These are phyloP conservation scores for Poicephalus gulielmi DNA, from an alignment of 2,113 vertebrate species.

Conservation along the genomic window DNA sequence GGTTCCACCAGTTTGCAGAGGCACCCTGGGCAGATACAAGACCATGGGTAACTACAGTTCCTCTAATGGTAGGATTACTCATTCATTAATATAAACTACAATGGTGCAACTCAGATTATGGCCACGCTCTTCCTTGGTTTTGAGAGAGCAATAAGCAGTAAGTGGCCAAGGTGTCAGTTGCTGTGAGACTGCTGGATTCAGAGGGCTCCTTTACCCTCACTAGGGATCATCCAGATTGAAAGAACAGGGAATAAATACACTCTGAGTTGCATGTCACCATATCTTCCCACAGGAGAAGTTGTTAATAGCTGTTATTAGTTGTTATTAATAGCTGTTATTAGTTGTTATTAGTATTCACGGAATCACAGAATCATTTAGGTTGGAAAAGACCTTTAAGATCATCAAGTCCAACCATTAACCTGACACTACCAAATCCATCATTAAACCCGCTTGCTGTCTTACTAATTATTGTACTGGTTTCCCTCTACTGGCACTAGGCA, in stretches of 20 bases:
- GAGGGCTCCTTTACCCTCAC: neutral
- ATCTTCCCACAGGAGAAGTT: neutral
- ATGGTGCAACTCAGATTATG: fast-evolving
- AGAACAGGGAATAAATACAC: neutral
- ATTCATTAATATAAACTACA: neutral
- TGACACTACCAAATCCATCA: neutral
- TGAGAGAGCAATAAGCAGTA: neutral
- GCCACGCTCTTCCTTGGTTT: neutral
- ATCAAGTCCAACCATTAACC: neutral
- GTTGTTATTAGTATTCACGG: neutral
- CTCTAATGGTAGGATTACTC: neutral
- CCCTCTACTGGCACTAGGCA: neutral
- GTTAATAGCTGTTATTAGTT: neutral
- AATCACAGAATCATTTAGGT: neutral
- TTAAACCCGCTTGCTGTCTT: neutral
- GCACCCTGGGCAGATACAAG: slow-evolving; percentile 79
- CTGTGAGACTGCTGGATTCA: neutral
- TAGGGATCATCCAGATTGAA: neutral
- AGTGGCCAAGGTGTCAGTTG: neutral
- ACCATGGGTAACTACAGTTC: neutral
- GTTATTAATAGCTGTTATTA: neutral
- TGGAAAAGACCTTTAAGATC: neutral
- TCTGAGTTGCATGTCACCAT: neutral
- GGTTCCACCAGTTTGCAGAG: slow-evolving; percentile 97
- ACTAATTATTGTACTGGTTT: neutral